Evolutionary conservation across 2,797 vertebrate species (phyloP), one percentile per base, ranked within the genome.

Genomic region (Lutjanus argentimaculatus): DNA sequence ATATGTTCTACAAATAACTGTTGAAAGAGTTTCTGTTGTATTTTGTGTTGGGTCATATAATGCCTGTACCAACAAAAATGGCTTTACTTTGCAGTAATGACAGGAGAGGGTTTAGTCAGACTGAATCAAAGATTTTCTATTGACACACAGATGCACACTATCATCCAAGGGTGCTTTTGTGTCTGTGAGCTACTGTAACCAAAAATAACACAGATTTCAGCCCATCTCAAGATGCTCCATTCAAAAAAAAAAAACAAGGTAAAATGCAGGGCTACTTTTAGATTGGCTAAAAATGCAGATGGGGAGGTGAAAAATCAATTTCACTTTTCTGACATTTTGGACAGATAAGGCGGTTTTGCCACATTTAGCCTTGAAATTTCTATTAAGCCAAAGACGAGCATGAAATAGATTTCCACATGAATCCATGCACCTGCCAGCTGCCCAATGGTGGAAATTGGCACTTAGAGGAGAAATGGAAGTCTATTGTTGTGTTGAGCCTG

Each of bases 381-480:
- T 92, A 96, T 95, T 94, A 94, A 91, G 89, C 77, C 84, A 91
- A 94, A 95, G 94, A 93, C 25, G 65, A 93, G 94, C 91, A 94
- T 94, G 93, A 95, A 96, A 96, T 95, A 93, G 94, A 93, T 94
- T 96, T 94, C 88, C 89, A 90, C 93, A 95, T 94, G 93, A 95
- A 95, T 95, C 93, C 72, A 78, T 92, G 88, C 92, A 92, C 94
- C 93, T 95, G 94, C 92, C 92, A 90, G 92, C 92, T 89, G 85
- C 89, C 90, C 89, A 62, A 85, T 88, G 91, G 84, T 95, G 94
- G 93, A 95, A 95, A 95, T 95, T 95, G 94, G 93, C 94, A 95
- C 93, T 95, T 94, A 94, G 89, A 93, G 92, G 87, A 93, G 92
- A 93, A 95, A 95, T 93, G 92, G 92, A 94, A 94, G 94, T 94